phyloP scores from a whole-genome alignment of 2,888 invertebrate genomes.

The Chrysomela aeneicollis region DNA sequence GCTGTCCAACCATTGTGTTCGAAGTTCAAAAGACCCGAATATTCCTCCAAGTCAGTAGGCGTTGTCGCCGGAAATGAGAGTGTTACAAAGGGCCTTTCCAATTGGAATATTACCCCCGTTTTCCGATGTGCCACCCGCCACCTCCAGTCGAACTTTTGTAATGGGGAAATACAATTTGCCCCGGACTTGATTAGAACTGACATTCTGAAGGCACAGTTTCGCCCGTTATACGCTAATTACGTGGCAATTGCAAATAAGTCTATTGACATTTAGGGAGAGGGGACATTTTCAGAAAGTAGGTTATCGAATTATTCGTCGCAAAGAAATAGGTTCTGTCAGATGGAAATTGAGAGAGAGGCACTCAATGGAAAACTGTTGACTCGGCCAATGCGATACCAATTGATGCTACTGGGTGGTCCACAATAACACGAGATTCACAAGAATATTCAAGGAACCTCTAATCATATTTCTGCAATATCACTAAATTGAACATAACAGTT shows the following conservation, averaged over 20 bases:
- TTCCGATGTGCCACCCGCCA: slow-evolving; percentile 11
- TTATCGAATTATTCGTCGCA: slow-evolving; percentile 16
- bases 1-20: neutral
- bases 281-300: slow-evolving; percentile 24
- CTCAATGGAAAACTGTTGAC: neutral
- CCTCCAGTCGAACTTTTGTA: slow-evolving; percentile 51
- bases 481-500: no score
- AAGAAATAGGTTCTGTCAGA: neutral
- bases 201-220: slow-evolving; percentile 46
- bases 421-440: no score
- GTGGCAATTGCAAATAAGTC: slow-evolving; percentile 45
- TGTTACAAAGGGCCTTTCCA: slow-evolving; percentile 54
- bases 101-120: slow-evolving; percentile 51
- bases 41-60: slow-evolving; percentile 14
- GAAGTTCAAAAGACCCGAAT: slow-evolving; percentile 16
- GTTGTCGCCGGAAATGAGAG: slow-evolving; percentile 53
- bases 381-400: neutral
- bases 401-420: no score
- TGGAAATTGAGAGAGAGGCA: neutral
- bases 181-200: slow-evolving; percentile 52
- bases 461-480: no score
- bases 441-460: no score
- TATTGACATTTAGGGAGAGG: slow-evolving; percentile 40
- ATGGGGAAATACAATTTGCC: slow-evolving; percentile 57
- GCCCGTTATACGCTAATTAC: slow-evolving; percentile 50